Evolutionary conservation across 2,888 invertebrate genomes (phyloP).

Genomic region (Balanococcus diminutus): DNA sequence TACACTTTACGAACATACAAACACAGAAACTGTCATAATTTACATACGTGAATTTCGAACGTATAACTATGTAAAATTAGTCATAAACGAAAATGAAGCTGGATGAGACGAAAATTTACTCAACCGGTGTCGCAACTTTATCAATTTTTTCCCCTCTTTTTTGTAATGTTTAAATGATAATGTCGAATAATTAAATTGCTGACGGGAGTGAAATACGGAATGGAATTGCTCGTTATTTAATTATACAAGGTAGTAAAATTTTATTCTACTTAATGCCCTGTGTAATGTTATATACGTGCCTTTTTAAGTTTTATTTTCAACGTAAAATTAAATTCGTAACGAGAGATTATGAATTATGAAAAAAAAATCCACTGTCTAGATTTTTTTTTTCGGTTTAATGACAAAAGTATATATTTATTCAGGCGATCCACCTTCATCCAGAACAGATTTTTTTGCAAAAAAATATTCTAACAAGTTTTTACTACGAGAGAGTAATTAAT

Average conservation of each 20-base stretch:
- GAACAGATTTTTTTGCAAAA: not conserved
- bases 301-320: constrained; percentile 1
- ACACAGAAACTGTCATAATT: not conserved
- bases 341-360: constrained; percentile 27
- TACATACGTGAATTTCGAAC: constrained; percentile 39
- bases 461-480: not conserved
- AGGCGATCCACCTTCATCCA: not conserved
- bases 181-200: constrained; percentile 23
- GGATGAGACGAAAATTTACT: not conserved
- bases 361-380: not conserved
- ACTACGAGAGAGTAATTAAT: constrained; percentile 12
- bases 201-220: not conserved
- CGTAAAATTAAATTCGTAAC: constrained; percentile 2
- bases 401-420: not conserved
- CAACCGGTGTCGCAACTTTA: constrained; percentile 1
- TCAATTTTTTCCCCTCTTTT: constrained; percentile 2
- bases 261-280: not conserved
- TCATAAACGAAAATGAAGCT: constrained; percentile 39
- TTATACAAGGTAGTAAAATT: constrained; percentile 8
- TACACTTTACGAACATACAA: not conserved
- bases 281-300: not conserved
- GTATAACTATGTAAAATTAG: constrained; percentile 45
- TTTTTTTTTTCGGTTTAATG: not conserved
- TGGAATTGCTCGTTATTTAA: constrained; percentile 15
- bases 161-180: constrained; percentile 27